Conservation (phyloP, 2,888 invertebrate genomes). For the Incurvaria masculella region DNA sequence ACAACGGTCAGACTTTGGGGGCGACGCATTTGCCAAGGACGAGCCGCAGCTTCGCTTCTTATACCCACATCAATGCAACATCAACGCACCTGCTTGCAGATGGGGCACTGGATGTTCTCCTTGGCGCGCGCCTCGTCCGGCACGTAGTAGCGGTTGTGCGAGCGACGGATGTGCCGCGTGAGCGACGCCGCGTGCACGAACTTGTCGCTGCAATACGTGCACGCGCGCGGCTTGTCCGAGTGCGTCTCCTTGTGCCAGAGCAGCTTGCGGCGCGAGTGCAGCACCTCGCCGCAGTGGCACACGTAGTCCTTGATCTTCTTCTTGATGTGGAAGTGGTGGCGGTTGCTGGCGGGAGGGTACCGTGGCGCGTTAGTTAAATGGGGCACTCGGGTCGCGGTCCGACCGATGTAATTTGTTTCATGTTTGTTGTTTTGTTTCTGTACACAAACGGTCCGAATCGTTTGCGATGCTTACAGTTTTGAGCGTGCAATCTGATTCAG, state of each 20-base stretch:
- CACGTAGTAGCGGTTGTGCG: constrained; percentile 74
- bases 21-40: too few relatives aligned
- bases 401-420: too few relatives aligned
- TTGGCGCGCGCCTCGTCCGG: constrained; percentile 57
- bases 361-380: too few relatives aligned
- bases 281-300: constrained; percentile 76
- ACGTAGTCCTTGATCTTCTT: constrained; percentile 67
- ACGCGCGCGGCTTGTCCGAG: constrained; percentile 77
- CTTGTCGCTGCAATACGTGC: constrained; percentile 81
- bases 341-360: too few relatives aligned
- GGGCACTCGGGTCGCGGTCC: too few relatives aligned
- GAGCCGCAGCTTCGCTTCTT: too few relatives aligned
- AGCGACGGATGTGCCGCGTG: constrained; percentile 76
- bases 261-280: constrained; percentile 80
- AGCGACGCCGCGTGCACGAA: constrained; percentile 82
- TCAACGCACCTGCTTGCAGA: constrained; percentile 58
- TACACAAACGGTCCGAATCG: too few relatives aligned
- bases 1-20: too few relatives aligned
- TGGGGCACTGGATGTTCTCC: constrained; percentile 73
- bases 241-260: constrained; percentile 86
- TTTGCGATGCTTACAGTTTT: too few relatives aligned
- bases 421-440: too few relatives aligned
- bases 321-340: constrained; percentile 71
- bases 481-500: too few relatives aligned
- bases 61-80: too few relatives aligned